Conservation (phyloP, 2,113 vertebrate genomes). For the Anolis sagrei region DNA sequence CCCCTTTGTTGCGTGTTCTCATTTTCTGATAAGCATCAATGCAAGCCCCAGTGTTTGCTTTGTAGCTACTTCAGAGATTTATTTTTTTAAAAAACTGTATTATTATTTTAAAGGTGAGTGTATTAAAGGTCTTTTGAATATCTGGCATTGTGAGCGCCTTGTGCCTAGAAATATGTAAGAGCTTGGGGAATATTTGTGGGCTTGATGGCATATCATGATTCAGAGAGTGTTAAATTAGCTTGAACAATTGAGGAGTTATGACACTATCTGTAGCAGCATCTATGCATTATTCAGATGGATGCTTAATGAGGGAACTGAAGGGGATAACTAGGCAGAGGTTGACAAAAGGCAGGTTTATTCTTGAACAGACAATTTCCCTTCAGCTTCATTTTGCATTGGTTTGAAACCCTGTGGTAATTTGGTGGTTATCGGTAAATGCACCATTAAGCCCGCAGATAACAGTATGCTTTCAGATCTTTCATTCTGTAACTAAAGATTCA, state of each 20-base stretch:
- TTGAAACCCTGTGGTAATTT: conserved; percentile 32
- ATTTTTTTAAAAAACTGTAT: background rate
- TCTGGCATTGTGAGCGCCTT: conserved; percentile 1
- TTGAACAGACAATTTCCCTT: conserved; percentile 36
- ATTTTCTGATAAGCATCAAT: conserved; percentile 5
- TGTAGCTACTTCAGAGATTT: background rate
- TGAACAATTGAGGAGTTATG: background rate
- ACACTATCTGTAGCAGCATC: conserved; percentile 36
- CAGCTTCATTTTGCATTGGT: background rate
- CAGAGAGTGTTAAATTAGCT: background rate
- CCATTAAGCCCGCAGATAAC: conserved; percentile 19
- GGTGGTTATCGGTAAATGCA: background rate
- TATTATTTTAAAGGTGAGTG: background rate
- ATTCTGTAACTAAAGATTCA: conserved; percentile 31
- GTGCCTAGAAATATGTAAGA: background rate
- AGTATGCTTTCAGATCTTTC: conserved; percentile 11
- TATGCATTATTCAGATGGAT: conserved; percentile 32
- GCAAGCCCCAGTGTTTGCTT: background rate
- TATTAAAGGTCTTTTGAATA: conserved; percentile 6
- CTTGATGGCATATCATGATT: background rate
- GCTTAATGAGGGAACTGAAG: conserved; percentile 27
- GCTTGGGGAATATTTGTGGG: conserved; percentile 20
- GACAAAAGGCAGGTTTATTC: conserved; percentile 34
- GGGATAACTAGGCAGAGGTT: conserved; percentile 26
- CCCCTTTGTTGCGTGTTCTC: conserved; percentile 9